A percentile compares a stretch with the other conserved stretches of the same genome.
Conservation (phyloP, 1,140 invertebrate genomes). For the Drosophila tropicalis region DNA sequence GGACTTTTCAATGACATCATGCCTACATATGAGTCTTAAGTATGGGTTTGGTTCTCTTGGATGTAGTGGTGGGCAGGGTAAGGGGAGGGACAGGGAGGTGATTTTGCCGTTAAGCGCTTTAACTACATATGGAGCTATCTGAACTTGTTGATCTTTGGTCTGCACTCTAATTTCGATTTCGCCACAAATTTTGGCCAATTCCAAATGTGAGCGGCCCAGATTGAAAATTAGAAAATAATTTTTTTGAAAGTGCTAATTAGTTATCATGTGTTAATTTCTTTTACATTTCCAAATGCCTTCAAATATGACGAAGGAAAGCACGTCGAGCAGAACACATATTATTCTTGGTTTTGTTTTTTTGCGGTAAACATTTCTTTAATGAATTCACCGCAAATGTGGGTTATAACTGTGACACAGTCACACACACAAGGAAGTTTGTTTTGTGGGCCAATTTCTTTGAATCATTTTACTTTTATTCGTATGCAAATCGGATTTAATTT, state of each 20-base stretch:
- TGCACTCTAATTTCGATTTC: constrained; percentile 2
- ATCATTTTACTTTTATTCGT: constrained; percentile 19
- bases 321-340: constrained; percentile 1
- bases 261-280: constrained; percentile 35
- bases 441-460: constrained; percentile 10
- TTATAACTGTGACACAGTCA: constrained; percentile 19
- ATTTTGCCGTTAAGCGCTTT: constrained; percentile 23
- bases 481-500: constrained; percentile 13
- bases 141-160: constrained; percentile 7
- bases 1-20: constrained; percentile 60
- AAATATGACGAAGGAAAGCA: constrained; percentile 17
- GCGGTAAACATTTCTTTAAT: constrained; percentile 16
- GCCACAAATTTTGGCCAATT: background rate
- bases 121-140: constrained; percentile 11
- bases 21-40: constrained; percentile 32
- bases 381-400: constrained; percentile 20
- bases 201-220: constrained; percentile 11
- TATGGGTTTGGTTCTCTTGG: background rate
- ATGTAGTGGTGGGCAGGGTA: no score
- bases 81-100: background rate
- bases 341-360: background rate
- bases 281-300: background rate
- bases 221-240: constrained; percentile 27
- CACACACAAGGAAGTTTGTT: background rate
- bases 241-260: constrained; percentile 47